Conservation (phyloP, 2,113 vertebrate species). For the Eclectus roratus region DNA sequence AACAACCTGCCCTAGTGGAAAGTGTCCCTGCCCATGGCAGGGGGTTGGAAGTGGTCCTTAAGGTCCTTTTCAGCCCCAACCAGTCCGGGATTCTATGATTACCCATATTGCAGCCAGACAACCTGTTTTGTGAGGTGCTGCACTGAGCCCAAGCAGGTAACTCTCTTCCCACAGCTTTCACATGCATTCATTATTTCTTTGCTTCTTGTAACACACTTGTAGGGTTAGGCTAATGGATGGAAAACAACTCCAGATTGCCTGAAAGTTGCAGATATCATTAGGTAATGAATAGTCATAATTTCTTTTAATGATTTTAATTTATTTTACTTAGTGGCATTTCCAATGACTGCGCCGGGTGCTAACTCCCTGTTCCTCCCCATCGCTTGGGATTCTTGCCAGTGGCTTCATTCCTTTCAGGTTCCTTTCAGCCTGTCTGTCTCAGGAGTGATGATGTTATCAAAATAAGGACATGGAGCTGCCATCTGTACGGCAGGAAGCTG, state of each 20-base stretch:
- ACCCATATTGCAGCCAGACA: background rate
- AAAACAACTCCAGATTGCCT: background rate
- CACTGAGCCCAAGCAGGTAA: background rate
- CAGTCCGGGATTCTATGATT: background rate
- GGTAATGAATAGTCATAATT: background rate
- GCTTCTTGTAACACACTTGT: background rate
- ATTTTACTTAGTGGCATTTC: slow-evolving; percentile 36
- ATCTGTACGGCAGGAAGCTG: background rate
- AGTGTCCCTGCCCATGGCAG: background rate
- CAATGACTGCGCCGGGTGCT: background rate
- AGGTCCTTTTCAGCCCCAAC: background rate
- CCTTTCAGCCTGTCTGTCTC: background rate
- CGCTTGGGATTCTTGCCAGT: slow-evolving; percentile 4
- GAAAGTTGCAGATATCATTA: background rate
- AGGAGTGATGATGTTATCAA: background rate
- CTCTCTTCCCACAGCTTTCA: background rate
- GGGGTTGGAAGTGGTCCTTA: background rate
- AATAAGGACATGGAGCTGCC: background rate
- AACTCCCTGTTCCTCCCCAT: background rate
- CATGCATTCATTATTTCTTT: background rate
- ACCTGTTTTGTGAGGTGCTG: background rate
- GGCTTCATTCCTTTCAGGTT: slow-evolving; percentile 1
- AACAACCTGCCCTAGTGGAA: background rate
- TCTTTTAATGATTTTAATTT: slow-evolving; percentile 24
- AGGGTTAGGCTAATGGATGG: background rate